These are phyloP conservation scores for Hypotaenidia philippensis DNA, from an alignment of 2,797 vertebrate genomes.

Conservation along the genomic window DNA sequence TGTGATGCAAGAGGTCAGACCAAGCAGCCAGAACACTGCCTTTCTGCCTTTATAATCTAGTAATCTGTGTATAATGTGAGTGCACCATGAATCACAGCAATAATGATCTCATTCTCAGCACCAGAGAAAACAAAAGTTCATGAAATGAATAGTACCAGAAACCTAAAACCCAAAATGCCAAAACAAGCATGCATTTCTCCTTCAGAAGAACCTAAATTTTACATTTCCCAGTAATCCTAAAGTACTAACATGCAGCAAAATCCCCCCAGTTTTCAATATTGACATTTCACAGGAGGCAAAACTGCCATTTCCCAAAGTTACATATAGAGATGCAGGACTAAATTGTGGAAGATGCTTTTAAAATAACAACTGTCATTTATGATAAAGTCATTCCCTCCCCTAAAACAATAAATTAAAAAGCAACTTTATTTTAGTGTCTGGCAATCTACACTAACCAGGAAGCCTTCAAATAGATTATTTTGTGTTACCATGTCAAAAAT, in stretches of 20 bases:
- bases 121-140: constrained; percentile 59
- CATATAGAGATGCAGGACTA: background rate
- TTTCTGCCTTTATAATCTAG: constrained; percentile 32
- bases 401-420: background rate
- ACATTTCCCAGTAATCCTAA: constrained; percentile 19
- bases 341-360: background rate
- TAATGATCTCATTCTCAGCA: constrained; percentile 65
- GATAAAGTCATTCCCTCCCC: background rate
- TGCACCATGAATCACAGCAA: constrained; percentile 56
- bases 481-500: background rate
- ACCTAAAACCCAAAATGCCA: constrained; percentile 41
- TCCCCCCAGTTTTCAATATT: constrained; percentile 8
- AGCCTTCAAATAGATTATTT: background rate
- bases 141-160: constrained; percentile 26
- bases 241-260: background rate
- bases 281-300: constrained; percentile 6
- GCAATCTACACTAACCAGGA: background rate
- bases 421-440: background rate
- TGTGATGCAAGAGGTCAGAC: background rate
- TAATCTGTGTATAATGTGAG: constrained; percentile 34
- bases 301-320: background rate
- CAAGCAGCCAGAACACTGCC: background rate
- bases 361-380: background rate
- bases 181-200: constrained; percentile 55
- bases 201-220: constrained; percentile 36